Conservation (phyloP, 2,888 invertebrate genomes). For the Syritta pipiens region DNA sequence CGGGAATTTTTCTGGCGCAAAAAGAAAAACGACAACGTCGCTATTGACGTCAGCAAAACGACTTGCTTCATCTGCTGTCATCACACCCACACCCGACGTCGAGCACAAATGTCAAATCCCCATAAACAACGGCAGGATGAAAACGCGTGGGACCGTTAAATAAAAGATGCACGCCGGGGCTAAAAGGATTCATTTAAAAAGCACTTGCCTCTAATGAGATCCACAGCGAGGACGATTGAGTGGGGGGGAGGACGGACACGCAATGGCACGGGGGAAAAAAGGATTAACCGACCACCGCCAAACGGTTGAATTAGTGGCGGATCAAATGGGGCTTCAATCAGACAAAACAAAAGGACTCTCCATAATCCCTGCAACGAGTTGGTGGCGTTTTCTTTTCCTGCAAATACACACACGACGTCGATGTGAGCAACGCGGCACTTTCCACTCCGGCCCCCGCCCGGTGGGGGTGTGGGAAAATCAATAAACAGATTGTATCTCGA, state of each 20-base stretch:
- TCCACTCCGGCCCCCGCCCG: background rate
- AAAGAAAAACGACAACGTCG: too few relatives aligned
- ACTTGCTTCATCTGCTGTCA: background rate
- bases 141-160: too few relatives aligned
- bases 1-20: too few relatives aligned
- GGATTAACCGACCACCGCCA: constrained; percentile 49
- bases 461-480: constrained; percentile 48
- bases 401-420: background rate
- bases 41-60: constrained; percentile 17
- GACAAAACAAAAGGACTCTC: constrained; percentile 6
- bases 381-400: background rate
- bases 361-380: constrained; percentile 23
- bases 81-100: background rate
- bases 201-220: constrained; percentile 40
- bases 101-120: background rate
- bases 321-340: constrained; percentile 53
- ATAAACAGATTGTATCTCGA: constrained; percentile 64
- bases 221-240: constrained; percentile 5
- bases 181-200: constrained; percentile 44
- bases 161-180: constrained; percentile 6
- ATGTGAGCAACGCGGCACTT: constrained; percentile 49
- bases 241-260: background rate
- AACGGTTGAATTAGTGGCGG: constrained; percentile 53
- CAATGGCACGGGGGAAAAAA: constrained; percentile 37
- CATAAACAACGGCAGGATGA: background rate